Conservation (phyloP, 2,888 invertebrate species). For the Panzeria rudis region DNA sequence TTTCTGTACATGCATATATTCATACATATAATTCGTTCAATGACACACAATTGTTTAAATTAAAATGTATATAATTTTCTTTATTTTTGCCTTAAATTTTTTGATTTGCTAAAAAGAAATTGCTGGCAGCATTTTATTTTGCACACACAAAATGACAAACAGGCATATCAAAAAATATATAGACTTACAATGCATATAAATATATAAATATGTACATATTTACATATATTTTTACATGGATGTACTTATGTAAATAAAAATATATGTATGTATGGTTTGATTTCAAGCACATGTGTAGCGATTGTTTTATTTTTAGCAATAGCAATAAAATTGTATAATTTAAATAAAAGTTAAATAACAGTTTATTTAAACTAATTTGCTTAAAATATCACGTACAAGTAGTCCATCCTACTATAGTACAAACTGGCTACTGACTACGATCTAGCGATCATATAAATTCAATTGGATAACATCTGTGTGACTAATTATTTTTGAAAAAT, state of each 20-base stretch:
- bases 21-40: conserved; percentile 20
- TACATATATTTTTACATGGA: not conserved
- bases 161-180: not conserved
- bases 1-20: not conserved
- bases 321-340: not conserved
- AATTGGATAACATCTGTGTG: no score
- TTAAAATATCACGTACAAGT: not conserved
- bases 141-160: conserved; percentile 5
- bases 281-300: conserved; percentile 19
- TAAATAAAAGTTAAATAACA: not conserved
- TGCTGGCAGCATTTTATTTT: conserved; percentile 35
- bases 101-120: conserved; percentile 23
- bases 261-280: not conserved
- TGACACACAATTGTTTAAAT: conserved; percentile 64
- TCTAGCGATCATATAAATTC: not conserved
- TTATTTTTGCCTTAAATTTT: conserved; percentile 32
- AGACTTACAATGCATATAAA: not conserved
- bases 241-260: not conserved
- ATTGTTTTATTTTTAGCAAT: conserved; percentile 3
- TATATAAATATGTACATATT: not conserved
- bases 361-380: not conserved
- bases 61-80: conserved; percentile 42
- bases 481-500: no score
- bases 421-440: not conserved
- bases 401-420: not conserved